A percentile compares a stretch with the other conserved stretches of the same genome.
phyloP scores from a whole-genome alignment of 2,888 invertebrate genomes.

The Dolichomitus sp. region DNA sequence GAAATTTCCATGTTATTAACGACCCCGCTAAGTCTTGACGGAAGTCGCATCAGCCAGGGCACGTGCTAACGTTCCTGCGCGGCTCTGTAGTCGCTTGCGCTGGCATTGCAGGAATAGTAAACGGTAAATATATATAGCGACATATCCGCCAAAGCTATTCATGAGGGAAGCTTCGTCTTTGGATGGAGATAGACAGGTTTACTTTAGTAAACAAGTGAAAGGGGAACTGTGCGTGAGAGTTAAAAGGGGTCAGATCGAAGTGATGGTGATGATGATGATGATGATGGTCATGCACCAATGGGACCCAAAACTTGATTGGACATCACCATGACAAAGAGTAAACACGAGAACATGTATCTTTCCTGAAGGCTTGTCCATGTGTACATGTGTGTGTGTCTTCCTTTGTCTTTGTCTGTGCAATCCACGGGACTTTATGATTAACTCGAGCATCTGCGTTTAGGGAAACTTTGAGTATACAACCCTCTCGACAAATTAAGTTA shows the following conservation, averaged over 20 bases:
- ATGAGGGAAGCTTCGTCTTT: not conserved
- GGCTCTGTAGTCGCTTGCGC: not conserved
- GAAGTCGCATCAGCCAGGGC: conserved; percentile 15
- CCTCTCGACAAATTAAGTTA: conserved; percentile 49
- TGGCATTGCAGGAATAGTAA: not conserved
- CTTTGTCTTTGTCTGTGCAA: conserved; percentile 11
- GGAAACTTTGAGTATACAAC: conserved; percentile 41
- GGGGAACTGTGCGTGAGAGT: not conserved
- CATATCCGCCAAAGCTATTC: not conserved
- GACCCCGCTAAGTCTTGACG: conserved; percentile 32
- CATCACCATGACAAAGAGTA: conserved; percentile 81
- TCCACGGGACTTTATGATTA: conserved; percentile 40
- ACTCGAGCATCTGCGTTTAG: conserved; percentile 30
- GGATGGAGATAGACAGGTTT: not conserved
- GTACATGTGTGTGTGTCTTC: not conserved
- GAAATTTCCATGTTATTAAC: conserved; percentile 64
- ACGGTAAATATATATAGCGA: conserved; percentile 6
- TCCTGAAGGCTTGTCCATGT: not conserved
- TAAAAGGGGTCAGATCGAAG: conserved; percentile 25
- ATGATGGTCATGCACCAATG: not conserved
- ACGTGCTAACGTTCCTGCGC: not conserved
- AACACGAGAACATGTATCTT: conserved; percentile 17
- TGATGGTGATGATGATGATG: not conserved
- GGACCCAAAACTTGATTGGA: conserved; percentile 73
- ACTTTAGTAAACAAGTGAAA: not conserved